A percentile compares a stretch with the other conserved stretches of the same genome.
Evolutionary conservation across 2,797 vertebrate genomes (phyloP).

Genomic region (Galago senegalensis): DNA sequence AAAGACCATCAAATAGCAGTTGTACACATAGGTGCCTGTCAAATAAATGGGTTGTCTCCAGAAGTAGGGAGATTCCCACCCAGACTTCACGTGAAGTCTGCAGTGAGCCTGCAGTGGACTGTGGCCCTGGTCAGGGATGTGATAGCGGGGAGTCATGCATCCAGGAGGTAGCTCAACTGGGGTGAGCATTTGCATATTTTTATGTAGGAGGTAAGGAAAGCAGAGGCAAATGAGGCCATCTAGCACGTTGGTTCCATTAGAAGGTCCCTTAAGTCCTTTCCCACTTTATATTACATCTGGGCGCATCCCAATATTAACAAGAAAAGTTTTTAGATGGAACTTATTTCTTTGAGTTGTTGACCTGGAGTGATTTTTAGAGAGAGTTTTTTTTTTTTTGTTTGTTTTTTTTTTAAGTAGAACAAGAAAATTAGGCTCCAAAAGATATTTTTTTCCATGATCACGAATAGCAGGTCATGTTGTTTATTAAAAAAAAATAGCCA

Average conservation of each 20-base stretch:
- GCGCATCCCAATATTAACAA: neutral
- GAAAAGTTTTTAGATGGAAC: neutral
- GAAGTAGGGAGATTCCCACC: neutral
- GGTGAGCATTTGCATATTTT: slow-evolving; percentile 10
- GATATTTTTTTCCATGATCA: neutral
- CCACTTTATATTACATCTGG: neutral
- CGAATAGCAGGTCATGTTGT: neutral
- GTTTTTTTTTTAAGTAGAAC: neutral
- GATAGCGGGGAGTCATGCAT: neutral
- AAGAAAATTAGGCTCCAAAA: slow-evolving; percentile 23
- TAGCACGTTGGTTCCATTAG: neutral
- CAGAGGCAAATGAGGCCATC: neutral
- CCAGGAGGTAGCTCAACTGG: neutral
- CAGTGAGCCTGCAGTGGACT: neutral
- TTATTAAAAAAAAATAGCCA: neutral
- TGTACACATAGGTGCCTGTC: neutral
- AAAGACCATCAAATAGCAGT: neutral
- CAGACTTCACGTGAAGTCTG: neutral
- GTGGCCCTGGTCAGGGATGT: neutral
- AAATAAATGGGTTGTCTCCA: slow-evolving; percentile 8
- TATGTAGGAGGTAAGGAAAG: slow-evolving; percentile 6
- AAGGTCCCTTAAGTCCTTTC: neutral
- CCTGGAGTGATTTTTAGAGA: neutral
- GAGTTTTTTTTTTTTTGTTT: neutral
- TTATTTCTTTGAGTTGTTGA: slow-evolving; percentile 42